Conservation (phyloP, 1,140 invertebrate species). For the Drosophila pseudoobscura region DNA sequence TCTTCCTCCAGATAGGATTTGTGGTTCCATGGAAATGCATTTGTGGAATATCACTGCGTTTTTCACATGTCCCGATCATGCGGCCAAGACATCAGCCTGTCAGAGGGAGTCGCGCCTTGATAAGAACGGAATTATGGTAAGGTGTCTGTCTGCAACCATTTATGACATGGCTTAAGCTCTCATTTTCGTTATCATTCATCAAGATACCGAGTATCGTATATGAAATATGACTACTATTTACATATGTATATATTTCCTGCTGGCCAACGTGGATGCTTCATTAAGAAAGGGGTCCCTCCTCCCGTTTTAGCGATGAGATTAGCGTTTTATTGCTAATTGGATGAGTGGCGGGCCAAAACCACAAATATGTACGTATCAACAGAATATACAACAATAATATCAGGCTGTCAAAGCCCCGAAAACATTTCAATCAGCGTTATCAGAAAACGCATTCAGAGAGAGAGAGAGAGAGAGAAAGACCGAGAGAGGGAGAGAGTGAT, state of each 20-base stretch:
- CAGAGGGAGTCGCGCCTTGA: slow-evolving; percentile 3
- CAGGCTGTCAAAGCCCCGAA: slow-evolving; percentile 45
- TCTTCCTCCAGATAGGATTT: slow-evolving; percentile 3
- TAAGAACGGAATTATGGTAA: slow-evolving; percentile 22
- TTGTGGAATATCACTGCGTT: not conserved
- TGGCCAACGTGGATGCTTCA: slow-evolving; percentile 39
- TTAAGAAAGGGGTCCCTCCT: slow-evolving; percentile 20
- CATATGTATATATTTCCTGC: slow-evolving; percentile 9
- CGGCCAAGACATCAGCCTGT: slow-evolving; percentile 14
- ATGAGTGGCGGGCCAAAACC: slow-evolving; percentile 41
- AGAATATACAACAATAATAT: slow-evolving; percentile 11
- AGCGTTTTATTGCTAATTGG: slow-evolving; percentile 65
- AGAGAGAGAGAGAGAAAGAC: slow-evolving; percentile 17
- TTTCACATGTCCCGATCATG: slow-evolving; percentile 8
- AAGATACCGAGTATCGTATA: not conserved
- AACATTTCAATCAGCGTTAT: slow-evolving; percentile 53
- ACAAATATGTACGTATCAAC: slow-evolving; percentile 27
- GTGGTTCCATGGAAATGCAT: slow-evolving; percentile 20
- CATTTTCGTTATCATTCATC: slow-evolving; percentile 34
- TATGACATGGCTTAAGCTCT: slow-evolving; percentile 23
- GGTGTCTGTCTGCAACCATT: slow-evolving; percentile 16
- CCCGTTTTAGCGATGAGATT: slow-evolving; percentile 48
- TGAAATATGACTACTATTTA: not conserved
- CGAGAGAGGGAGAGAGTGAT: not conserved
- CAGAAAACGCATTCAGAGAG: slow-evolving; percentile 10